Evolutionary conservation across 2,888 invertebrate species (phyloP).

Genomic region (Andrena marginata): DNA sequence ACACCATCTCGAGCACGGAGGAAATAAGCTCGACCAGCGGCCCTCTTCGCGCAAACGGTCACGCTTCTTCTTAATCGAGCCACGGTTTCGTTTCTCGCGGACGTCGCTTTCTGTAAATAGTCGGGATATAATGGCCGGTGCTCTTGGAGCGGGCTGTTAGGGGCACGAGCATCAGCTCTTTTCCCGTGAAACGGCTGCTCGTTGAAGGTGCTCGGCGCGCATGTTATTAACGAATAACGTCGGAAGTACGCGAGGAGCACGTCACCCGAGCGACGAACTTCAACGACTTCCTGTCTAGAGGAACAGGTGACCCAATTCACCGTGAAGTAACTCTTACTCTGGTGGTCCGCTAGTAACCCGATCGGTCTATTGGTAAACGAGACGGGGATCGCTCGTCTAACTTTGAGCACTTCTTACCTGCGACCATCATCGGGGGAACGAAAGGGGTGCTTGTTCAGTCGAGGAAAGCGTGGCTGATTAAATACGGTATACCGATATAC

Average conservation of each 20-base stretch:
- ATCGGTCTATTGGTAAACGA: constrained; percentile 62
- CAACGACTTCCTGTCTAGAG: constrained; percentile 64
- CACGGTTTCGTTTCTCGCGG: constrained; percentile 31
- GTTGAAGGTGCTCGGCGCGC: constrained; percentile 13
- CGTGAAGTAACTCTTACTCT: constrained; percentile 54
- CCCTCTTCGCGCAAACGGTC: constrained; percentile 10
- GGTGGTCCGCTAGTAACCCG: constrained; percentile 63
- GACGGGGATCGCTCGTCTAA: constrained; percentile 48
- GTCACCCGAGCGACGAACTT: constrained; percentile 51
- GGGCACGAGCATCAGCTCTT: not conserved
- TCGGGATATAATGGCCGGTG: not conserved
- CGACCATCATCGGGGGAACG: not conserved
- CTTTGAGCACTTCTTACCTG: constrained; percentile 32
- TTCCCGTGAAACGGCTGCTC: not conserved
- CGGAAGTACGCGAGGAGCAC: constrained; percentile 11
- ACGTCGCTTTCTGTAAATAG: constrained; percentile 14
- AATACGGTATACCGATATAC: no score
- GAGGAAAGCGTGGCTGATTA: not conserved
- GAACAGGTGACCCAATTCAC: constrained; percentile 64
- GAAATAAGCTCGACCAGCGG: constrained; percentile 22
- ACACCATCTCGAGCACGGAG: constrained; percentile 18
- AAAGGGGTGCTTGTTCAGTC: not conserved
- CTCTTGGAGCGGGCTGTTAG: not conserved
- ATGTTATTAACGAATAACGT: not conserved
- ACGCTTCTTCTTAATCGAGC: constrained; percentile 34